Evolutionary conservation across 1,140 invertebrate species (phyloP), one percentile per base, ranked within the genome.

Genomic region (Zaprionus taronus): DNA sequence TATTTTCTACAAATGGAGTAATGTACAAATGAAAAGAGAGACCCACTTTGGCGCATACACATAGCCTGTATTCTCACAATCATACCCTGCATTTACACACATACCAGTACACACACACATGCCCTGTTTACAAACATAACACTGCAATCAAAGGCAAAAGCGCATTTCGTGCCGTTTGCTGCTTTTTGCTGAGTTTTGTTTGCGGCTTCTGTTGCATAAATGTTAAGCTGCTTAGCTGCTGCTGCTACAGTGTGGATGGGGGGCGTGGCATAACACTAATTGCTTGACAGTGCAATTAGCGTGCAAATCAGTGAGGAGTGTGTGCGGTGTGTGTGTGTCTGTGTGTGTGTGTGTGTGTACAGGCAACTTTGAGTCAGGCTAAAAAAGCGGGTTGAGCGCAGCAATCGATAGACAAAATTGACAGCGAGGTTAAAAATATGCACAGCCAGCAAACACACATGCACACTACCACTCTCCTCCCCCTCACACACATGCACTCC

Each of bases 211-310:
- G 41, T 41, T 73, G 71, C 76, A 68, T 69, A 80, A 78, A 66
- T 69, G 71, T 72, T 83, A 83, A 84, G 82, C 82, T 49, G 81
- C 82, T 84, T 81, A 74, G 60, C 67, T 47, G 62, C 67, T 57
- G 38, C 5, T n/a, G 38, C 5, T n/a, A 5, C 38, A 41, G n/a
- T 6, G 41, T 34, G 7, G n/a, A 2, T 6, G 41, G n/a, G n/a
- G 22, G 47, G 26, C 28, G n/a, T 24, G 65, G 24, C 22, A 70
- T 66, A 76, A 81, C 85, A 31, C 75, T 77, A 77, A 77, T 77
- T 77, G 71, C 70, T 67, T 53, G 47, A 61, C 53, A 55, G 56
- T 76, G 61, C 56, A 76, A 76, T 76, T 65, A 72, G 61, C 20
- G 47, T 51, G 47, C 61, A 63, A 69, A 26, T 61, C 51, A 24